A percentile compares a stretch with the other conserved stretches of the same genome.
Evolutionary conservation across 2,113 vertebrate genomes (phyloP).

Genomic region (Plotosus lineatus): DNA sequence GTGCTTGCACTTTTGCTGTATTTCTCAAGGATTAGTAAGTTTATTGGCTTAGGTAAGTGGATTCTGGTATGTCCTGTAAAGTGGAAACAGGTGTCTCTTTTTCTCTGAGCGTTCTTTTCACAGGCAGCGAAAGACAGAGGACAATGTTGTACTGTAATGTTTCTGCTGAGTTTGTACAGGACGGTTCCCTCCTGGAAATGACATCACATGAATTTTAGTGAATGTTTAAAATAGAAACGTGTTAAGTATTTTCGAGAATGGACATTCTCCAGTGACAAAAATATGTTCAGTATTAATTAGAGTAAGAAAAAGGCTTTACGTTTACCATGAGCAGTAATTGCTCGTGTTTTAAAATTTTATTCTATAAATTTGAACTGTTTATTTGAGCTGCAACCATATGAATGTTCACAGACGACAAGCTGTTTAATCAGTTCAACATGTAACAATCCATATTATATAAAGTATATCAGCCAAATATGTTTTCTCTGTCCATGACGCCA

Average conservation of each 20-base stretch:
- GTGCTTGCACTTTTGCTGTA: conserved; percentile 51
- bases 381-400: neutral
- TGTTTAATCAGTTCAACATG: neutral
- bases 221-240: neutral
- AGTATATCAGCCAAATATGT: conserved; percentile 1
- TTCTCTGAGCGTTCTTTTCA: conserved; percentile 25
- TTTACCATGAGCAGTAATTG: neutral
- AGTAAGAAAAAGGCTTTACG: neutral
- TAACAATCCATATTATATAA: neutral
- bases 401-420: neutral
- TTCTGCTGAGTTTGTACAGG: conserved; percentile 23
- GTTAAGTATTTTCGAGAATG: neutral
- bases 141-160: conserved; percentile 49
- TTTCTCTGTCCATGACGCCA: neutral
- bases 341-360: neutral
- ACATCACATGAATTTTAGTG: conserved; percentile 25
- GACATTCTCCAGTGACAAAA: neutral
- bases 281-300: neutral
- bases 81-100: conserved; percentile 68
- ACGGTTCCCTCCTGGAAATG: conserved; percentile 7
- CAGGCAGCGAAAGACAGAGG: conserved; percentile 35
- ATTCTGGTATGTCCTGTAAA: conserved; percentile 66
- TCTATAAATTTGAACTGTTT: neutral
- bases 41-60: conserved; percentile 66
- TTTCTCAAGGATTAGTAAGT: conserved; percentile 59